phyloP scores from a whole-genome alignment of 2,797 vertebrate genomes.

The Gymnopithys bicolor region DNA sequence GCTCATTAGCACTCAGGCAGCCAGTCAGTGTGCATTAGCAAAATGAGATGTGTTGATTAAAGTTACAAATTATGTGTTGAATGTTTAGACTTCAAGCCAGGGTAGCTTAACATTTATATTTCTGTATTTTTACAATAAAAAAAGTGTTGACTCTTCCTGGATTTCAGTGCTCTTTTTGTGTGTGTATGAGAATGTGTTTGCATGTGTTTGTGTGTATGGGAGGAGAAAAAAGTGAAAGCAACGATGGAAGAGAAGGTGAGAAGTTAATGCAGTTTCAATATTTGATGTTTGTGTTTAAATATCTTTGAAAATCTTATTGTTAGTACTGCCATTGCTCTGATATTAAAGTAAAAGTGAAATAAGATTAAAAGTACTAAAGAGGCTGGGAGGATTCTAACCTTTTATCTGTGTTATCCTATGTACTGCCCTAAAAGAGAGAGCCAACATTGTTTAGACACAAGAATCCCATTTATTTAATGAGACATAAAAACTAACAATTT shows the following conservation, averaged over 20 bases:
- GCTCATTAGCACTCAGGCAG: constrained; percentile 66
- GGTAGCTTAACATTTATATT: constrained; percentile 33
- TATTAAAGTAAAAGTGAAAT: constrained; percentile 36
- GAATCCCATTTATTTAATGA: not conserved
- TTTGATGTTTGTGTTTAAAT: not conserved
- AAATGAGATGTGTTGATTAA: constrained; percentile 78
- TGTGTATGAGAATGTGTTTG: not conserved
- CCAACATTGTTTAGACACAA: not conserved
- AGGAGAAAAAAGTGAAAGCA: not conserved
- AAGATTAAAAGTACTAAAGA: not conserved
- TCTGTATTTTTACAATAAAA: not conserved
- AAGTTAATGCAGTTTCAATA: constrained; percentile 16
- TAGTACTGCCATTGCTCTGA: not conserved
- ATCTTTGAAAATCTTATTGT: not conserved
- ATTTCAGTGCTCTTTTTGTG: not conserved
- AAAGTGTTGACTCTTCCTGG: not conserved
- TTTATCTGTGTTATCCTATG: not conserved
- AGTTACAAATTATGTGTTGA: constrained; percentile 70
- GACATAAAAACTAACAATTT: not conserved
- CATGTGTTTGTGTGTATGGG: not conserved
- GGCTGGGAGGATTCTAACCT: not conserved
- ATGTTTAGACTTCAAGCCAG: constrained; percentile 62
- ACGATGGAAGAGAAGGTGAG: not conserved
- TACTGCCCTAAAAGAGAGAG: not conserved
- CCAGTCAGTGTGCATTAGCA: constrained; percentile 69